Percentiles rank a stretch among this genome's conserved stretches.
These are phyloP conservation scores for Psilanteris sp. DNA, from an alignment of 1,140 invertebrate species.

Conservation along the genomic window DNA sequence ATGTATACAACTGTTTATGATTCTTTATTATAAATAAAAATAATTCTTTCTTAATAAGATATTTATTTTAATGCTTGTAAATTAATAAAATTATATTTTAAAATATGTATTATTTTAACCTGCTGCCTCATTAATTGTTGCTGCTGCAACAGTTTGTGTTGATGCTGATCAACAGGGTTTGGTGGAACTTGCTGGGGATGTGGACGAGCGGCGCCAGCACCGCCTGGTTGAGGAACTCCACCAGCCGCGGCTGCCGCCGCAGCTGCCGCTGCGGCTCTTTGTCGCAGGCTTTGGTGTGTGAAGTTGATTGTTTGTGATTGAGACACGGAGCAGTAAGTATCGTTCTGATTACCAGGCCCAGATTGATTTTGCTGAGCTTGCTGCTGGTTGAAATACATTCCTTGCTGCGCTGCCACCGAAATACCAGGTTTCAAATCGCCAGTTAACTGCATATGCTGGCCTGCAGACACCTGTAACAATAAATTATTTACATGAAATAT, in stretches of 20 bases:
- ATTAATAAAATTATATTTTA: too few relatives aligned
- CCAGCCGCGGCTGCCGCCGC: constrained; percentile 71
- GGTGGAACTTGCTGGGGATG: constrained; percentile 74
- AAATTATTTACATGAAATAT: not conserved
- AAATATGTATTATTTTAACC: too few relatives aligned
- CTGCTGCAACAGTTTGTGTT: constrained; percentile 83
- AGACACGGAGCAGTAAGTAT: constrained; percentile 85
- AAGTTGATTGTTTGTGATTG: constrained; percentile 92
- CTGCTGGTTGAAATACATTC: constrained; percentile 87
- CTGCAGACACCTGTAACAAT: constrained; percentile 86
- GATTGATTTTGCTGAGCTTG: constrained; percentile 74
- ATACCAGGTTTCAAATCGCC: constrained; percentile 85
- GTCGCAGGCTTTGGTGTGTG: constrained; percentile 85
- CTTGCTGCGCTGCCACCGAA: constrained; percentile 88
- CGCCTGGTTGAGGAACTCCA: constrained; percentile 69
- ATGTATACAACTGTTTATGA: too few relatives aligned
- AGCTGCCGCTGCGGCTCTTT: constrained; percentile 76
- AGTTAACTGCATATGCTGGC: constrained; percentile 88
- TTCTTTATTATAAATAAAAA: too few relatives aligned
- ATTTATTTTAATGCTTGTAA: too few relatives aligned
- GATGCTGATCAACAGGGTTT: constrained; percentile 79
- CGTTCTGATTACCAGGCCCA: constrained; percentile 78
- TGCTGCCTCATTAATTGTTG: constrained; percentile 82
- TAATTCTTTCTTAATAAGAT: too few relatives aligned
- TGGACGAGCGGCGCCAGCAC: constrained; percentile 61